Percentiles rank a stretch among this genome's conserved stretches.
Evolutionary conservation across 2,797 vertebrate genomes (phyloP).

Genomic region (Mionectes olivaceus): DNA sequence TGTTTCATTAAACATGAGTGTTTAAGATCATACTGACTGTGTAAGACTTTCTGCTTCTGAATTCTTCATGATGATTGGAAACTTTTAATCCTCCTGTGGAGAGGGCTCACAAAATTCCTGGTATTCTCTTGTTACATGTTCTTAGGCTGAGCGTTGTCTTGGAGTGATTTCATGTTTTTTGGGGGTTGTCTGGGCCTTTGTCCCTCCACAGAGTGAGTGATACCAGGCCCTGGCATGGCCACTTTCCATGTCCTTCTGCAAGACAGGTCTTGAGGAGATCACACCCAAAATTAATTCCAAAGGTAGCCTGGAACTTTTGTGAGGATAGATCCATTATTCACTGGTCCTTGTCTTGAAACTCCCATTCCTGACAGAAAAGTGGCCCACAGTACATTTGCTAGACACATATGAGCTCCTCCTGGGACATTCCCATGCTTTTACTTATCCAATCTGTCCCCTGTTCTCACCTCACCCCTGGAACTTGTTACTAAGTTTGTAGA

Average conservation of each 20-base stretch:
- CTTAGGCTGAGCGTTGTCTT: neutral
- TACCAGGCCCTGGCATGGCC: neutral
- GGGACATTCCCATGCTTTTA: neutral
- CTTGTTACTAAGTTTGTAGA: neutral
- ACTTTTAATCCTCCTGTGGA: neutral
- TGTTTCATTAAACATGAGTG: neutral
- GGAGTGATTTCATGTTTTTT: neutral
- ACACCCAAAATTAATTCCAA: neutral
- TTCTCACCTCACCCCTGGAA: neutral
- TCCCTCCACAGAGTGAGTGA: neutral
- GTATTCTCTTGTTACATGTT: neutral
- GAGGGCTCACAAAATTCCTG: neutral
- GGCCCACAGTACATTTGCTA: neutral
- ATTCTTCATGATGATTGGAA: neutral
- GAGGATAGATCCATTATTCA: neutral
- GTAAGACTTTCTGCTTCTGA: neutral
- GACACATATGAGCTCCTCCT: neutral
- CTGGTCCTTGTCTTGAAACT: neutral
- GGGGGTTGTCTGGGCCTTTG: neutral
- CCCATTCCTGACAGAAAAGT: neutral
- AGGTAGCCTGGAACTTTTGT: neutral
- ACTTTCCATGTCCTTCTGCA: neutral
- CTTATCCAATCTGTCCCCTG: neutral
- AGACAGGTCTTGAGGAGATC: neutral
- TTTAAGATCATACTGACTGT: neutral